Evolutionary conservation across 2,113 vertebrate species (phyloP), one percentile per base, ranked within the genome.

Genomic region (Tinamus guttatus): DNA sequence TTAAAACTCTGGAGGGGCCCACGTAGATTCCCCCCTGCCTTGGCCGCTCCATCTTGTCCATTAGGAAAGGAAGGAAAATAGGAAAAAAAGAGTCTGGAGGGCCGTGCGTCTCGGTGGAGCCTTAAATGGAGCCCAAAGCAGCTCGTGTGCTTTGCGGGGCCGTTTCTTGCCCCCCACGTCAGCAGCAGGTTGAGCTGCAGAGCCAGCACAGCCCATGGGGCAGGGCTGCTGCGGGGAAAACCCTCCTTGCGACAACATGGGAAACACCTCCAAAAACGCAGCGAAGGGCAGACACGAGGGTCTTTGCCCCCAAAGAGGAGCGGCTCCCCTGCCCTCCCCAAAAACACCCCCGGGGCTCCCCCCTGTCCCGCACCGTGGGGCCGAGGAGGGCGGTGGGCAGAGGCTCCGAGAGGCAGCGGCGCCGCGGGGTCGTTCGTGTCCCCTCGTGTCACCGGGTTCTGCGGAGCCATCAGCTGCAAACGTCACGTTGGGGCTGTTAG

Each of bases 401-500:
- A 41, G 90, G 85, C 85, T 7, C 75, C 22, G 93, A 96, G 80
- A 83, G 59, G 89, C 85, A 85, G 67, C 51, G 77, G 75, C 83
- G 80, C 77, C 16, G 45, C 90, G 85, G 12, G 3, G 5, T 85
- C 89, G 85, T 95, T 94, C 95, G 87, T 70, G 59, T 90, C 89
- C 79, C 95, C 97, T 95, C 86, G 90, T 94, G 92, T 87, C 60
- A 80, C 78, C 89, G 97, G 96, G 92, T 94, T 97, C 94, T 95
- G 93, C 91, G 93, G 96, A 97, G 94, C 98, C 95, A 96, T 98
- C 94, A n/a, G 74, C 77, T 76, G 88, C 51, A 96, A 94, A 94
- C 22, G 70, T 95, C 94, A 94, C 95, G 97, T 97, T 96, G 97
- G 97, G 73, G 89, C 96, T 94, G 80, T 95, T 96, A 95, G 95